phyloP scores from a whole-genome alignment of 2,113 vertebrate genomes.

The Alethe diademata region DNA sequence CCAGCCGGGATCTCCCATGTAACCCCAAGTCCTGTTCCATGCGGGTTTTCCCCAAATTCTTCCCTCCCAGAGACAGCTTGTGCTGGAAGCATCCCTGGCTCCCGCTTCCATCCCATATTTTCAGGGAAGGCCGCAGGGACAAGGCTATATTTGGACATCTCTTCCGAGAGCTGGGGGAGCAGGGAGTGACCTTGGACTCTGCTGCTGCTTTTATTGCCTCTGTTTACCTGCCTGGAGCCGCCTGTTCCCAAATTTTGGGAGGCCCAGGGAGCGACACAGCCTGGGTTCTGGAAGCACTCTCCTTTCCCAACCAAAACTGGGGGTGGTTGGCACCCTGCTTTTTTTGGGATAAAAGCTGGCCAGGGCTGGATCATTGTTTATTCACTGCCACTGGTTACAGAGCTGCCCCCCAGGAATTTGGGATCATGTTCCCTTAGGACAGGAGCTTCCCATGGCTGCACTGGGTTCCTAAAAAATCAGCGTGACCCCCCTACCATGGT shows the following conservation, averaged over 20 bases:
- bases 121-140: accelerated
- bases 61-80: background rate
- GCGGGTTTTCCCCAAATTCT: background rate
- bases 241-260: background rate
- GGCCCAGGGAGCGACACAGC: accelerated
- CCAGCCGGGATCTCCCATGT: accelerated
- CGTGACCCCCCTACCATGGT: accelerated
- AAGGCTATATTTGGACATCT: background rate
- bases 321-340: background rate
- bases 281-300: accelerated
- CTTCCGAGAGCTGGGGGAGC: background rate
- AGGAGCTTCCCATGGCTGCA: background rate
- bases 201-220: background rate
- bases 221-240: background rate
- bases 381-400: background rate
- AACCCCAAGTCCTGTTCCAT: too few relatives aligned
- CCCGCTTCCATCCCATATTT: accelerated
- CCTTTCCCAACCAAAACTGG: background rate
- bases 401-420: background rate
- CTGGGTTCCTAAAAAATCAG: accelerated
- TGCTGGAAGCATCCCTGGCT: background rate
- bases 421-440: background rate
- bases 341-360: background rate
- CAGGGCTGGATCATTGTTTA: background rate
- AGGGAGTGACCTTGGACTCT: background rate